phyloP scores from a whole-genome alignment of 1,140 invertebrate genomes.

The Asbolus verrucosus region DNA sequence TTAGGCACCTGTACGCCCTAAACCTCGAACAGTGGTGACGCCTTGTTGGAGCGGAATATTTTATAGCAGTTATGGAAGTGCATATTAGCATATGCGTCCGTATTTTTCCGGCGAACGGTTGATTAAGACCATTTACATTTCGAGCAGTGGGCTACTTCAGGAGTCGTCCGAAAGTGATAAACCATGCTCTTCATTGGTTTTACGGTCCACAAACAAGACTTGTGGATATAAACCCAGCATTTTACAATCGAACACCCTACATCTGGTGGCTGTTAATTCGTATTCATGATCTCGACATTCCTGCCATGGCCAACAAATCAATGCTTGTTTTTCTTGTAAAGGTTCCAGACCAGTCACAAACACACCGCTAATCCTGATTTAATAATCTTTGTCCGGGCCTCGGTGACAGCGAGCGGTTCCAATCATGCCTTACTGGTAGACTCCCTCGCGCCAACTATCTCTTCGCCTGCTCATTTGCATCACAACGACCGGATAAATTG shows the following conservation, averaged over 20 bases:
- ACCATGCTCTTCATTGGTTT: slow-evolving; percentile 49
- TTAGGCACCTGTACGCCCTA: too few relatives aligned
- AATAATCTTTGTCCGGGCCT: slow-evolving; percentile 60
- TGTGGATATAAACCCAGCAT: slow-evolving; percentile 51
- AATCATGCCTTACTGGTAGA: slow-evolving; percentile 53
- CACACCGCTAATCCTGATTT: slow-evolving; percentile 62
- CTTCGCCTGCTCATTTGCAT: slow-evolving; percentile 54
- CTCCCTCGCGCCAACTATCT: slow-evolving; percentile 48
- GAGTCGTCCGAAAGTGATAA: slow-evolving; percentile 49
- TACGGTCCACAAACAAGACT: slow-evolving; percentile 52
- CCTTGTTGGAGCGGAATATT: too few relatives aligned
- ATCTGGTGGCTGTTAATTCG: slow-evolving; percentile 54
- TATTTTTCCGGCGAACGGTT: slow-evolving; percentile 38
- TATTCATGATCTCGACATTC: slow-evolving; percentile 56
- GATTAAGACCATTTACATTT: slow-evolving; percentile 51
- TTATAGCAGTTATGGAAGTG: slow-evolving; percentile 1
- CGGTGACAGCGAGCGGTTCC: slow-evolving; percentile 53
- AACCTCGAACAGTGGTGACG: too few relatives aligned
- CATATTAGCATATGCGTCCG: slow-evolving; percentile 27
- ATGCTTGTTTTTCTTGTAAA: slow-evolving; percentile 59
- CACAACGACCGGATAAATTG: slow-evolving; percentile 57
- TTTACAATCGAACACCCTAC: slow-evolving; percentile 58
- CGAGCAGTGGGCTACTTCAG: slow-evolving; percentile 47
- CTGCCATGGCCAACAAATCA: slow-evolving; percentile 58
- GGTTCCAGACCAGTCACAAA: slow-evolving; percentile 57